Percentiles rank a stretch among this genome's conserved stretches.
These are phyloP conservation scores for Antheraea pernyi DNA, from an alignment of 1,140 invertebrate species.

Conservation along the genomic window DNA sequence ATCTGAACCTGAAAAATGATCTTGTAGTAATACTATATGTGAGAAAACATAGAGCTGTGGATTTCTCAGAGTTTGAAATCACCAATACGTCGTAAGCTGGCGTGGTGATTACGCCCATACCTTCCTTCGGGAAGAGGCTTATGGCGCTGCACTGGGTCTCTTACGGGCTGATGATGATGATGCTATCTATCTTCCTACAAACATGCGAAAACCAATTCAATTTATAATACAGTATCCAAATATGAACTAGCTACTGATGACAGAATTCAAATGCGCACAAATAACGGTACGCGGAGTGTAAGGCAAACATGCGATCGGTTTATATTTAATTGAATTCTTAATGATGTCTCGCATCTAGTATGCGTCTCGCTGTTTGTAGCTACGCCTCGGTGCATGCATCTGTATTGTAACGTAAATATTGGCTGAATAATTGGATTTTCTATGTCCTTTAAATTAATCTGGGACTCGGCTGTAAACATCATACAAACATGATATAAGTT, in stretches of 20 bases:
- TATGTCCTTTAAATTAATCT: background rate
- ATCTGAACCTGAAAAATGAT: too few species aligned
- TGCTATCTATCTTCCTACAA: too few species aligned
- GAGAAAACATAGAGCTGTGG: too few species aligned
- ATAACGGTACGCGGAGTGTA: constrained; percentile 35
- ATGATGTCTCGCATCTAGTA: background rate
- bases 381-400: background rate
- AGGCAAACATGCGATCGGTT: constrained; percentile 8
- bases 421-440: constrained; percentile 6
- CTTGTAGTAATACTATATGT: too few species aligned
- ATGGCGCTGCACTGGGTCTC: too few species aligned
- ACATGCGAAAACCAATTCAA: too few species aligned
- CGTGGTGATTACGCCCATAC: too few species aligned
- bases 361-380: background rate
- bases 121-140: too few species aligned
- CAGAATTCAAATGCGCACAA: constrained; percentile 29
- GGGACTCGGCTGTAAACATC: too few species aligned
- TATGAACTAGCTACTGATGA: background rate
- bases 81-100: too few species aligned
- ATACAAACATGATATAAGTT: background rate
- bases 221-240: background rate
- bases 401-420: background rate
- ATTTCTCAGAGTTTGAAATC: too few species aligned
- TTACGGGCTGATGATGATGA: too few species aligned
- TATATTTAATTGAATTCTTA: constrained; percentile 3